Evolutionary conservation across 2,888 invertebrate genomes (phyloP).

Genomic region (Penaeus monodon): DNA sequence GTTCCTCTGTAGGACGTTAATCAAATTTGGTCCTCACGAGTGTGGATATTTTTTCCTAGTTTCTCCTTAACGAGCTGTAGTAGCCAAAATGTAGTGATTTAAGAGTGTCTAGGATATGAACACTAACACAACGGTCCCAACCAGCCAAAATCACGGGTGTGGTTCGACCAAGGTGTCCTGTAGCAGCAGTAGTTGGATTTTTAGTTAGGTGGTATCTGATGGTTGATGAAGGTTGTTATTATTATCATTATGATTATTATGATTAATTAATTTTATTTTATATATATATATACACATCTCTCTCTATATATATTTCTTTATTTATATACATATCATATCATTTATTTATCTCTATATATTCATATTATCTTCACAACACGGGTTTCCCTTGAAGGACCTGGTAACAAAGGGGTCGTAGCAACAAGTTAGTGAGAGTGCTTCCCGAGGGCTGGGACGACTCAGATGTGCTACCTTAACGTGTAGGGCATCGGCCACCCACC

Average conservation of each 20-base stretch:
- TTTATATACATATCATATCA: no score
- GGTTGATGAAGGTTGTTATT: slow-evolving; percentile 8
- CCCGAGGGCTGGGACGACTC: slow-evolving; percentile 50
- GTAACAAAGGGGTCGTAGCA: slow-evolving; percentile 2
- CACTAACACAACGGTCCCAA: background rate
- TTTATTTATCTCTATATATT: no score
- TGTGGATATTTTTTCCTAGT: slow-evolving; percentile 12
- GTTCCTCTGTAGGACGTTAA: no score
- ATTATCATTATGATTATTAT: background rate
- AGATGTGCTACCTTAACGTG: slow-evolving; percentile 38
- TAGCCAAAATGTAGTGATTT: slow-evolving; percentile 13
- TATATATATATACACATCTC: no score
- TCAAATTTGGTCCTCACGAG: no score
- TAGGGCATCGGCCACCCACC: slow-evolving; percentile 32
- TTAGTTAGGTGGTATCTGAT: slow-evolving; percentile 13
- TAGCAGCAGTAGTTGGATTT: slow-evolving; percentile 23
- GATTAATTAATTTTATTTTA: no score
- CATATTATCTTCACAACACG: no score
- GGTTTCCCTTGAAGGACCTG: slow-evolving; percentile 5
- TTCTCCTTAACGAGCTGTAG: slow-evolving; percentile 15
- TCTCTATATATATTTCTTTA: no score
- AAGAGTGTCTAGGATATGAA: slow-evolving; percentile 9
- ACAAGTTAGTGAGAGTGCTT: slow-evolving; percentile 38
- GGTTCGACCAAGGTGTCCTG: slow-evolving; percentile 21
- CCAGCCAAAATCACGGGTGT: slow-evolving; percentile 13